Evolutionary conservation across 2,888 invertebrate genomes (phyloP).

Genomic region (Polylopha cassiicola): DNA sequence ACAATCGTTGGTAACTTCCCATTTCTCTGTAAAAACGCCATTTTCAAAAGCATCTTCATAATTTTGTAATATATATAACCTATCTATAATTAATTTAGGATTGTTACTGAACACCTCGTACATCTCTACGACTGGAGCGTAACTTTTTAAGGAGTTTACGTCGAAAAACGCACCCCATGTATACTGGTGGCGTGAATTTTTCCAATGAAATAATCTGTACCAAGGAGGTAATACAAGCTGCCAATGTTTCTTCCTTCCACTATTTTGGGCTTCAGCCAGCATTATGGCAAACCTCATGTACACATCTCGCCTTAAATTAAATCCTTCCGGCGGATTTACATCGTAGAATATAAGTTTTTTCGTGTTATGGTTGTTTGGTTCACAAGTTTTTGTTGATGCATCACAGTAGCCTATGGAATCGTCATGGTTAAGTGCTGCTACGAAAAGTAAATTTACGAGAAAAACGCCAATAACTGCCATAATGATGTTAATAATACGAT

Average conservation of each 20-base stretch:
- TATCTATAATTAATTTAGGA: conserved; percentile 78
- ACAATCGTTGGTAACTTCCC: conserved; percentile 78
- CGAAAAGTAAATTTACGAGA: conserved; percentile 9
- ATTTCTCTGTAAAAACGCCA: conserved; percentile 89
- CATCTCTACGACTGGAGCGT: conserved; percentile 92
- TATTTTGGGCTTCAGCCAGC: conserved; percentile 80
- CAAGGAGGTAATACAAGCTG: conserved; percentile 94
- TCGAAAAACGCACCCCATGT: conserved; percentile 94
- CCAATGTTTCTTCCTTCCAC: conserved; percentile 67
- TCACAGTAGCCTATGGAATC: conserved; percentile 12
- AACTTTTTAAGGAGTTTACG: conserved; percentile 83
- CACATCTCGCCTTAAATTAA: conserved; percentile 96
- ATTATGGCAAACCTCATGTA: conserved; percentile 95
- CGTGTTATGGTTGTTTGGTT: neutral
- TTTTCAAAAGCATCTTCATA: conserved; percentile 90
- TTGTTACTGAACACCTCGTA: conserved; percentile 80
- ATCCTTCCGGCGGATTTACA: conserved; percentile 96
- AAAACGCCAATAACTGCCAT: conserved; percentile 12
- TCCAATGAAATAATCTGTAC: conserved; percentile 94
- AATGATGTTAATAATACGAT: no score
- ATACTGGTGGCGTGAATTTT: conserved; percentile 65
- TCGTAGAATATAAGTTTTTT: conserved; percentile 91
- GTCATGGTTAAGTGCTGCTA: conserved; percentile 12
- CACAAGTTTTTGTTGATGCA: conserved; percentile 10
- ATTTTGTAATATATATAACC: conserved; percentile 88